Evolutionary conservation across 2,113 vertebrate genomes (phyloP).

Genomic region (Hypomesus transpacificus): DNA sequence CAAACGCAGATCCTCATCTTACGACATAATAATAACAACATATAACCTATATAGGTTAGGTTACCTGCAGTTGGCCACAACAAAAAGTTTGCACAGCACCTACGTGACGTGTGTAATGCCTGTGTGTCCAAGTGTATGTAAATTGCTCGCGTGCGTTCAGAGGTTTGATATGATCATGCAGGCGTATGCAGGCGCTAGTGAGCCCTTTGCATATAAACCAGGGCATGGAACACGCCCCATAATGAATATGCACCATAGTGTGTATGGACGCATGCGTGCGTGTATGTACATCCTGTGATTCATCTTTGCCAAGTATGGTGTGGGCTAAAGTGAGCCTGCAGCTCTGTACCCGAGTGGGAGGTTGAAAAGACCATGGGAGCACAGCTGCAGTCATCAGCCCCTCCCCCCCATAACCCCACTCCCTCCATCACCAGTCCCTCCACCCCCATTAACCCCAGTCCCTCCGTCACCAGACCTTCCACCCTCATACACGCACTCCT

Average conservation of each 20-base stretch:
- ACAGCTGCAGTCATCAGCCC: slow-evolving; percentile 36
- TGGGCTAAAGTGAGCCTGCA: slow-evolving; percentile 8
- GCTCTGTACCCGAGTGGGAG: slow-evolving; percentile 17
- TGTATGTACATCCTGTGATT: slow-evolving; percentile 3
- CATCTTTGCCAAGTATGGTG: not conserved
- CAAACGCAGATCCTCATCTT: too few species aligned
- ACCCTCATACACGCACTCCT: not conserved
- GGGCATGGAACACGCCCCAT: not conserved
- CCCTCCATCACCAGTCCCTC: slow-evolving; percentile 6
- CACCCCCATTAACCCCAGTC: slow-evolving; percentile 10
- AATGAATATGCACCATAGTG: not conserved
- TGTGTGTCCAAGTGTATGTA: too few species aligned
- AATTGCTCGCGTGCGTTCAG: too few species aligned
- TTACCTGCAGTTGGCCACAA: too few species aligned
- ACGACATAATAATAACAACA: too few species aligned
- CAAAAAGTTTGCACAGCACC: too few species aligned
- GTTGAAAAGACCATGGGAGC: slow-evolving; percentile 19
- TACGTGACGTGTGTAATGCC: too few species aligned
- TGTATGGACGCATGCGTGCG: not conserved
- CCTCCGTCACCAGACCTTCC: not conserved
- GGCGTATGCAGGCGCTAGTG: too few species aligned
- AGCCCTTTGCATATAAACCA: too few species aligned
- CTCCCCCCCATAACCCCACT: slow-evolving; percentile 13
- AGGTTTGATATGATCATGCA: too few species aligned
- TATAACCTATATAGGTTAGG: too few species aligned